Evolutionary conservation across 2,888 invertebrate species (phyloP).

Genomic region (Notodonta dromedarius): DNA sequence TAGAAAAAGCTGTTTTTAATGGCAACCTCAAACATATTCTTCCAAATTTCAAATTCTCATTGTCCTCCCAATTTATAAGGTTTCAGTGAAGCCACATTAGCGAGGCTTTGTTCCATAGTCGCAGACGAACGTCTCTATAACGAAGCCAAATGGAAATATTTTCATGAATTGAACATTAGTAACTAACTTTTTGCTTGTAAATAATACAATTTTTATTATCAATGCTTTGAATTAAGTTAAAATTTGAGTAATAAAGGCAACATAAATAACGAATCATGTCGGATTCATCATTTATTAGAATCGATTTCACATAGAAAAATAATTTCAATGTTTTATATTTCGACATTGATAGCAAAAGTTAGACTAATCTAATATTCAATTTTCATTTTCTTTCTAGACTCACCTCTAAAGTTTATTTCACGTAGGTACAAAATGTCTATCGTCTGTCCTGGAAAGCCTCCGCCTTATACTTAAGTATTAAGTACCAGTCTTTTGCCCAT

Average conservation of each 20-base stretch:
- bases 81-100: neutral
- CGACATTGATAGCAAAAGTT: neutral
- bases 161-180: neutral
- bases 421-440: neutral
- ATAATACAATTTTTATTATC: neutral
- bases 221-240: neutral
- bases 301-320: neutral
- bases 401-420: neutral
- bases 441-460: neutral
- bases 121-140: neutral
- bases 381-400: neutral
- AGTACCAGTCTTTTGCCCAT: too few species aligned
- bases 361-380: neutral
- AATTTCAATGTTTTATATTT: neutral
- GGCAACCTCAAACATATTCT: too few species aligned
- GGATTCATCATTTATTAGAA: neutral
- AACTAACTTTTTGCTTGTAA: neutral
- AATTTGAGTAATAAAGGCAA: neutral
- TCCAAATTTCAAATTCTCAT: neutral
- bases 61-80: neutral
- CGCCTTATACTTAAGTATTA: too few species aligned
- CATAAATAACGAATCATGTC: neutral
- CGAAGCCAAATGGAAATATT: neutral
- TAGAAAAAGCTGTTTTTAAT: too few species aligned
- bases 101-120: conserved; percentile 47